Evolutionary conservation across 2,113 vertebrate species (phyloP), one percentile per base, ranked within the genome.

Genomic region (Myiopsitta monachus): DNA sequence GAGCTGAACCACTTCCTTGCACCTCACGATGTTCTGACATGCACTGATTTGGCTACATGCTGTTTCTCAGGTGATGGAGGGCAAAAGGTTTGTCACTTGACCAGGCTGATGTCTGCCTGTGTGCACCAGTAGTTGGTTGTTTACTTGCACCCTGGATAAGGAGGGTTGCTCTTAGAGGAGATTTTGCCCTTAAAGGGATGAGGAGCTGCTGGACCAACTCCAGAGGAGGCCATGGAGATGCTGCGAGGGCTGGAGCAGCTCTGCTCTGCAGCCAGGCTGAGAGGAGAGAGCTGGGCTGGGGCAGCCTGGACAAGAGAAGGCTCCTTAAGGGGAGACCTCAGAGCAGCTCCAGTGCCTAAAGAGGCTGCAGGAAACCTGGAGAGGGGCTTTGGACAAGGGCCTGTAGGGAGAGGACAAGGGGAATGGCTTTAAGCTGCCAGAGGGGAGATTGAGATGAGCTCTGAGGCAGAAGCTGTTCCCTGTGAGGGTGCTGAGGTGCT

Each of bases 81-180:
- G 24, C 14, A 43, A 54, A 44, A 73, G 27, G 30, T 24, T 23
- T 27, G 18, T 49, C 57, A 7, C 33, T 43, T 39, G 5, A 7
- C 13, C 0, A 0, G 31, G 41, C 18, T 82, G 33, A 66, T 14
- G 14, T 19, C 46, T 39, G 30, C 33, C 52, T 46, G 38, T 26
- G 1, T 31, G 7, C 7, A 30, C 21, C 27, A 33, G 26, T 4
- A 72, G n/a, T 1, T 22, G 49, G 38, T 33, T 52, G 10, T 52
- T 73, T 62, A 8, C 18, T 52, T 8, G 22, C 15, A 5, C 28
- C 63, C 26, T 31, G 46, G 70, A 23, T n/a, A 21, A 62, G n/a
- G 38, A 36, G 52, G 31, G 28, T 38, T 83, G 18, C 61, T 73
- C 9, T 10, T n/a, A n/a, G 57, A 59, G 57, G 57, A n/a, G 57